phyloP scores from a whole-genome alignment of 1,140 invertebrate genomes.

The Drosophila kepulauana region DNA sequence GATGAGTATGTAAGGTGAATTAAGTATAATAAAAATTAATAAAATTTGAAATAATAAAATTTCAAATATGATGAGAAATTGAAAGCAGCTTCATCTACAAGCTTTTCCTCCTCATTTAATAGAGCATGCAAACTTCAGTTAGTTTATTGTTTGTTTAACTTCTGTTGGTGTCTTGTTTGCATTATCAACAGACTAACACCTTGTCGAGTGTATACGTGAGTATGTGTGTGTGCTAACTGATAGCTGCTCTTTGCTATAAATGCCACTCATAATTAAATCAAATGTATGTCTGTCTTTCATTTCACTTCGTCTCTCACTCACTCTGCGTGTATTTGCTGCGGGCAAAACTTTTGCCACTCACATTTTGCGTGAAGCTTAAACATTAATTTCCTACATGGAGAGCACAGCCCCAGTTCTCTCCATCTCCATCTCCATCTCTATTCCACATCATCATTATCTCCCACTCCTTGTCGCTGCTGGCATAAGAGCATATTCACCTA shows the following conservation, averaged over 20 bases:
- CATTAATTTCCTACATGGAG: constrained; percentile 73
- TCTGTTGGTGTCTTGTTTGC: constrained; percentile 55
- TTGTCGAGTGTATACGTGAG: constrained; percentile 39
- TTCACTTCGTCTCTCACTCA: neutral
- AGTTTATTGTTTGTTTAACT: constrained; percentile 6
- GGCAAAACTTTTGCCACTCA: constrained; percentile 57
- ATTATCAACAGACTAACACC: constrained; percentile 85
- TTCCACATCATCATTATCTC: constrained; percentile 18
- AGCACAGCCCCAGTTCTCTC: neutral
- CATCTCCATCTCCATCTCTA: neutral
- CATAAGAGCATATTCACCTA: constrained; percentile 50
- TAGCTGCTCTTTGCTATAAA: constrained; percentile 78
- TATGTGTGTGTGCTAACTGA: constrained; percentile 55
- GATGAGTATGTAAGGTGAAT: no score
- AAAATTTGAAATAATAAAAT: neutral
- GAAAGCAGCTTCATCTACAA: neutral
- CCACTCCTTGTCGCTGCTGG: constrained; percentile 10
- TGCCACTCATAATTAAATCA: constrained; percentile 85
- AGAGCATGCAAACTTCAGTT: constrained; percentile 45
- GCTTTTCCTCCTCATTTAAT: neutral
- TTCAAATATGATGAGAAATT: neutral
- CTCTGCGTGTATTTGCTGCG: constrained; percentile 9
- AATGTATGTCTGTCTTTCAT: constrained; percentile 78
- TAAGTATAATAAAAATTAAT: no score
- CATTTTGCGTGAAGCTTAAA: constrained; percentile 76